Evolutionary conservation across 2,797 vertebrate genomes (phyloP).

Genomic region (Helostoma temminkii): DNA sequence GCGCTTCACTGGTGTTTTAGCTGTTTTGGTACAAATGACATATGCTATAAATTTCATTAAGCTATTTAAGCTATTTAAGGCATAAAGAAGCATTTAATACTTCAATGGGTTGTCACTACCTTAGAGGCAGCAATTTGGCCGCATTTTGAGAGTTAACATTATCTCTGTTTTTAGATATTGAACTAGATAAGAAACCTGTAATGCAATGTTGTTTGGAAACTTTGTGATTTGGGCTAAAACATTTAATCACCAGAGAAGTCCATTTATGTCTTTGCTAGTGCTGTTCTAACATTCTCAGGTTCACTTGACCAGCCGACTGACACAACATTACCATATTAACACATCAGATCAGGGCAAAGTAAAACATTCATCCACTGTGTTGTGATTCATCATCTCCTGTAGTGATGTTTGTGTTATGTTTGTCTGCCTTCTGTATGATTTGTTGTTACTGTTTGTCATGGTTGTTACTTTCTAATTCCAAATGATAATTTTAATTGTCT

Average conservation of each 20-base stretch:
- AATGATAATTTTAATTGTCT: constrained; percentile 5
- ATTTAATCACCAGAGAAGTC: background rate
- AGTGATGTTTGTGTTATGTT: constrained; percentile 13
- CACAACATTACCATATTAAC: background rate
- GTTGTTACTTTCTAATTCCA: constrained; percentile 19
- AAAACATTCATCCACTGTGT: background rate
- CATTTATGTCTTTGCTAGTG: background rate
- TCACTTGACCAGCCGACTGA: constrained; percentile 43
- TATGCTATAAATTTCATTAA: constrained; percentile 10
- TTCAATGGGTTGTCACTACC: constrained; percentile 10
- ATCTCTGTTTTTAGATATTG: background rate
- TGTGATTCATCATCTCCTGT: constrained; percentile 11
- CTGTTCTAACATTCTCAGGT: constrained; percentile 32
- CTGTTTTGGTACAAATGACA: constrained; percentile 7
- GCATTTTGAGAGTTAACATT: background rate
- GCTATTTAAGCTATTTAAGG: constrained; percentile 1
- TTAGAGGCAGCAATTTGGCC: background rate
- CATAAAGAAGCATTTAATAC: background rate
- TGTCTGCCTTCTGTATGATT: constrained; percentile 18
- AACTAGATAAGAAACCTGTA: background rate
- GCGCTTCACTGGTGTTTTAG: background rate
- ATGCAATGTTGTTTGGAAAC: constrained; percentile 2
- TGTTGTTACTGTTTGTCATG: constrained; percentile 3
- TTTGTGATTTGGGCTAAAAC: background rate
- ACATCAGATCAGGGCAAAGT: constrained; percentile 12